phyloP scores from a whole-genome alignment of 1,140 invertebrate species.

The Hypothenemus hampei region DNA sequence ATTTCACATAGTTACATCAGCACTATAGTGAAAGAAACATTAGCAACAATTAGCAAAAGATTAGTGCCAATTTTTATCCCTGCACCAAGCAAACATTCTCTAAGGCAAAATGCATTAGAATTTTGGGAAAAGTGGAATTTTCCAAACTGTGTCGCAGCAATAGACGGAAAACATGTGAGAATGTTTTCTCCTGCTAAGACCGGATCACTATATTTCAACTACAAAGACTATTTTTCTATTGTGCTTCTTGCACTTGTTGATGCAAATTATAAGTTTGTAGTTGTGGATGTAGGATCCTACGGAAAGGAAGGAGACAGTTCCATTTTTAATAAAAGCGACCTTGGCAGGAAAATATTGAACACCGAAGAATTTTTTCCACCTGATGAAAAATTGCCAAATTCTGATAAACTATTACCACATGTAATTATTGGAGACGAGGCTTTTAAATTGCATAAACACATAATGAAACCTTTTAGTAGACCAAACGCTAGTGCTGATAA shows the following conservation, averaged over 20 bases:
- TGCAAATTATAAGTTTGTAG: slow-evolving; percentile 47
- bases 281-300: slow-evolving; percentile 47
- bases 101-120: slow-evolving; percentile 28
- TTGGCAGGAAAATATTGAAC: slow-evolving; percentile 8
- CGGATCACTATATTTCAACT: slow-evolving; percentile 46
- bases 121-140: slow-evolving; percentile 35
- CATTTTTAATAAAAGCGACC: slow-evolving; percentile 28
- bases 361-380: slow-evolving; percentile 8
- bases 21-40: slow-evolving; percentile 20
- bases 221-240: slow-evolving; percentile 47
- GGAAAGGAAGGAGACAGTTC: slow-evolving; percentile 44
- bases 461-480: slow-evolving; percentile 21
- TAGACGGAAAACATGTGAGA: slow-evolving; percentile 48
- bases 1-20: slow-evolving; percentile 26
- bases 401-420: slow-evolving; percentile 25
- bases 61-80: slow-evolving; percentile 18
- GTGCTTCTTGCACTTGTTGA: slow-evolving; percentile 49
- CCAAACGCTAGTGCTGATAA: slow-evolving; percentile 23
- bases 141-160: slow-evolving; percentile 45
- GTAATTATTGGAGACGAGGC: slow-evolving; percentile 33
- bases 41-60: slow-evolving; percentile 13
- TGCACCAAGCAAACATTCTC: slow-evolving; percentile 3
- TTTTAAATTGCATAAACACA: slow-evolving; percentile 18
- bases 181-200: slow-evolving; percentile 40
- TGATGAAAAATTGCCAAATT: slow-evolving; percentile 11